Base-by-base conservation (phyloP, 2,113 vertebrate genomes). In the Cavia aperea region DNA sequence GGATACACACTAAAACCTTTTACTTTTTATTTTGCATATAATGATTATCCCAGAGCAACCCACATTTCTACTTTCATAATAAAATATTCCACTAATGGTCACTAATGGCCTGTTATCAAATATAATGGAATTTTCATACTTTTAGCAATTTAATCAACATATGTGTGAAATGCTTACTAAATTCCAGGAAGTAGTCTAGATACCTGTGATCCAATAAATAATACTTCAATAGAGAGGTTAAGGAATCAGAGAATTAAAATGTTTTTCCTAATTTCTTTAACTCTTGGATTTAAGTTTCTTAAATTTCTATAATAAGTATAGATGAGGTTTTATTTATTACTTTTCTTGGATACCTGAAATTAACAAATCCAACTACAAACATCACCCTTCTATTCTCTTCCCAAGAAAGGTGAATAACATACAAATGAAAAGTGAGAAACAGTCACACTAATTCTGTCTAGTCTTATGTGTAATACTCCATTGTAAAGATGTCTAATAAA, bases 131-230 rank as follows among this genome's bases (percentile, higher is more conserved):
- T 82, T 94, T 92, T 65, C 11, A 92, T 46, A 66, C 15, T 93
- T 86, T 83, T 82, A 51, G 33, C 7, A 90, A 91, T 85, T 83
- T 75, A 92, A 79, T 93, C n/a, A 87, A 88, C 24, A 75, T 92
- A 91, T 43, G 92, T 93, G 51, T 56, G 11, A 21, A 58, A 65
- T 88, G 56, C 43, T 81, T 70, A 58, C n/a, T 82, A 89, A 92
- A 84, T 70, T 90, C 31, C 70, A 63, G 12, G n/a, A 93, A 66
- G 10, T 86, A 36, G 54, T 70, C n/a, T 70, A 46, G 46, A 24
- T 5, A 49, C 13, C 31, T 88, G 12, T 73, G 15, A 88, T 65
- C 72, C 5, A 56, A 89, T 68, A 58, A 56, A 81, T 90, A 77
- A 58, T 65, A 89, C 82, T 89, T 66, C 29, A 72, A 3, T 86